Percentiles rank a stretch among this genome's conserved stretches.
Conservation (phyloP, 2,797 vertebrate genomes). For the Urosaurus nigricauda region DNA sequence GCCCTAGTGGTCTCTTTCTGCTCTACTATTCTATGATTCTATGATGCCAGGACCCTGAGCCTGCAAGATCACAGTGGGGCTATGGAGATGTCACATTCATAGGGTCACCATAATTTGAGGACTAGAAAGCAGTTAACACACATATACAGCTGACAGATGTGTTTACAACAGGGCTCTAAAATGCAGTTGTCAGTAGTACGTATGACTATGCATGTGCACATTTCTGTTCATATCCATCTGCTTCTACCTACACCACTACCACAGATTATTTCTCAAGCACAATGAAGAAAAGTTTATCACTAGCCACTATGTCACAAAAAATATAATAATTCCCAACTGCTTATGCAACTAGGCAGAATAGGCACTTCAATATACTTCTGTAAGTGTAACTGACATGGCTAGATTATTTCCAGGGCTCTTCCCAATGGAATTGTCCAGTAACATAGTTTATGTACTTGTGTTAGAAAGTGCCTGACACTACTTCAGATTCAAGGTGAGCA, state of each 20-base stretch:
- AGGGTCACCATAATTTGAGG: too few relatives aligned
- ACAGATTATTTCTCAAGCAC: not conserved
- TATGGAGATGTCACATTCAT: too few relatives aligned
- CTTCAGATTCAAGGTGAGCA: slow-evolving; percentile 18
- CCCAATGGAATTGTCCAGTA: not conserved
- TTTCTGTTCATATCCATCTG: not conserved
- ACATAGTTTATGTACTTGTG: not conserved
- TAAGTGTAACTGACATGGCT: not conserved
- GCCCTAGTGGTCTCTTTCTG: too few relatives aligned
- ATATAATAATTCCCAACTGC: not conserved
- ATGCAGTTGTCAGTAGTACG: not conserved
- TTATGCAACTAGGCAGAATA: not conserved
- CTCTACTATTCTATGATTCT: too few relatives aligned
- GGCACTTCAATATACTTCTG: not conserved
- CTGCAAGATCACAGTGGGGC: too few relatives aligned
- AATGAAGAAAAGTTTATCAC: not conserved
- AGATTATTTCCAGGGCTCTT: not conserved
- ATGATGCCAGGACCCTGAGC: too few relatives aligned
- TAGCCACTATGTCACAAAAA: not conserved
- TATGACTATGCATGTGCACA: not conserved
- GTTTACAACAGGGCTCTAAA: not conserved
- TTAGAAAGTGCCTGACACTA: not conserved
- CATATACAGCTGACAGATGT: not conserved
- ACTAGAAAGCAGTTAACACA: too few relatives aligned
- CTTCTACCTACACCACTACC: not conserved